Evolutionary conservation across 2,113 vertebrate species (phyloP).

Genomic region (Psettodes erumei): DNA sequence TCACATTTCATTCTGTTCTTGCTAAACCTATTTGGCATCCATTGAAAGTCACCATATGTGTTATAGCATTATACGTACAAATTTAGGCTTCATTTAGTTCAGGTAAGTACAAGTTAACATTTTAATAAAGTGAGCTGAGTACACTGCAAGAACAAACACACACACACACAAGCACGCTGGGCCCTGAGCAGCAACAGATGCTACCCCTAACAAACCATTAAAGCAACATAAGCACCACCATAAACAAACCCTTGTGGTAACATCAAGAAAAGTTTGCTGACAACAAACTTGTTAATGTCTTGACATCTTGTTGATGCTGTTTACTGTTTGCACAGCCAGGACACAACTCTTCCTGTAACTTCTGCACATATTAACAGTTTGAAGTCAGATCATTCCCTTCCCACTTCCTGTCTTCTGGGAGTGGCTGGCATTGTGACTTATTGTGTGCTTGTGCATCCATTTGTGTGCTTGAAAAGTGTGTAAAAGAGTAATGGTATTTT

Average conservation of each 20-base stretch:
- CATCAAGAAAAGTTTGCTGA: constrained; percentile 72
- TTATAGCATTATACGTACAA: background rate
- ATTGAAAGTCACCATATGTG: background rate
- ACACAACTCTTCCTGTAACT: constrained; percentile 16
- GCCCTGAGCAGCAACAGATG: constrained; percentile 54
- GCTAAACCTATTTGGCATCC: too few species aligned
- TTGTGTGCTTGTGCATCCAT: constrained; percentile 28
- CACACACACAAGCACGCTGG: background rate
- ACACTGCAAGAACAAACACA: background rate
- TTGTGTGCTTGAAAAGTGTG: constrained; percentile 22
- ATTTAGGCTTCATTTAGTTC: background rate
- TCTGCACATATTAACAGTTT: constrained; percentile 30
- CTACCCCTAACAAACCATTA: constrained; percentile 62
- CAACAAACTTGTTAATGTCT: constrained; percentile 56
- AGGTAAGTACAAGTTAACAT: background rate
- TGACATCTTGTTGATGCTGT: constrained; percentile 44
- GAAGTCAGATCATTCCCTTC: constrained; percentile 26
- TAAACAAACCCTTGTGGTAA: constrained; percentile 62
- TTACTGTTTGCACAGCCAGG: constrained; percentile 25
- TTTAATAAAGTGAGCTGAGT: background rate
- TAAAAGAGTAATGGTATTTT: constrained; percentile 36
- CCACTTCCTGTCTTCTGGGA: background rate
- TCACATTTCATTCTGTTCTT: too few species aligned
- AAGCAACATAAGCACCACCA: constrained; percentile 40
- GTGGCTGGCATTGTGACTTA: constrained; percentile 22